Percentiles rank a stretch among this genome's conserved stretches.
These are phyloP conservation scores for Mythimna ferrago DNA, from an alignment of 2,888 invertebrate species.

Conservation along the genomic window DNA sequence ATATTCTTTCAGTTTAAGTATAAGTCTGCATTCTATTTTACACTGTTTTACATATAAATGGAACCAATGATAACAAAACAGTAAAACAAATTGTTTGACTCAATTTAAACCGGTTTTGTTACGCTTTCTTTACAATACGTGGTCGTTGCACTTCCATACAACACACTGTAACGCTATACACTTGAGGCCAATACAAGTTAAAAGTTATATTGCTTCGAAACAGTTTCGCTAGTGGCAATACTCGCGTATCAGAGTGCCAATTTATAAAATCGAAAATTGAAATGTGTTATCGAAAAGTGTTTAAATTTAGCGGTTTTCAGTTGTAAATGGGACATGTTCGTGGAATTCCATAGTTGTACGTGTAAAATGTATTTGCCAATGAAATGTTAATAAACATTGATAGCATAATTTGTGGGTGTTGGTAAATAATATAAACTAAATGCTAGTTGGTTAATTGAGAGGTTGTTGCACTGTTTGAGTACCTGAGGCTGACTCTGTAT, in stretches of 20 bases:
- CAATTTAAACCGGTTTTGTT: conserved; percentile 74
- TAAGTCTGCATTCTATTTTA: conserved; percentile 14
- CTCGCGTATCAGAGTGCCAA: conserved; percentile 63
- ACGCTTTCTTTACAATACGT: conserved; percentile 77
- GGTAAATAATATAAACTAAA: conserved; percentile 25
- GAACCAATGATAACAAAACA: conserved; percentile 47
- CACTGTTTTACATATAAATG: conserved; percentile 41
- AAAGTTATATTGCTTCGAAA: conserved; percentile 72
- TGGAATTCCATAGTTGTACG: not conserved
- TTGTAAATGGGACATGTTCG: conserved; percentile 32
- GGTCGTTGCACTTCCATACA: conserved; percentile 60
- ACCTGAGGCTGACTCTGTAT: too few relatives aligned
- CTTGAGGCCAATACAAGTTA: conserved; percentile 72
- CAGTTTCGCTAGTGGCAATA: conserved; percentile 65
- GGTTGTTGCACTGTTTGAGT: conserved; percentile 10
- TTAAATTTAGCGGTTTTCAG: conserved; percentile 31
- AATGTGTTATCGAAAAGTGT: conserved; percentile 47
- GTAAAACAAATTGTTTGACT: conserved; percentile 60
- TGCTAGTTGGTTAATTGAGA: conserved; percentile 7
- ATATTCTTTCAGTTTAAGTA: conserved; percentile 2
- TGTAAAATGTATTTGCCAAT: conserved; percentile 30
- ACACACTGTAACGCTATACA: conserved; percentile 63
- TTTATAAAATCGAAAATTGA: conserved; percentile 68
- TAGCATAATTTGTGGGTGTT: conserved; percentile 22
- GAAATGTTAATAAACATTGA: conserved; percentile 37